These are phyloP conservation scores for Xestia rhomboidea DNA, from an alignment of 2,888 invertebrate species.

Conservation along the genomic window DNA sequence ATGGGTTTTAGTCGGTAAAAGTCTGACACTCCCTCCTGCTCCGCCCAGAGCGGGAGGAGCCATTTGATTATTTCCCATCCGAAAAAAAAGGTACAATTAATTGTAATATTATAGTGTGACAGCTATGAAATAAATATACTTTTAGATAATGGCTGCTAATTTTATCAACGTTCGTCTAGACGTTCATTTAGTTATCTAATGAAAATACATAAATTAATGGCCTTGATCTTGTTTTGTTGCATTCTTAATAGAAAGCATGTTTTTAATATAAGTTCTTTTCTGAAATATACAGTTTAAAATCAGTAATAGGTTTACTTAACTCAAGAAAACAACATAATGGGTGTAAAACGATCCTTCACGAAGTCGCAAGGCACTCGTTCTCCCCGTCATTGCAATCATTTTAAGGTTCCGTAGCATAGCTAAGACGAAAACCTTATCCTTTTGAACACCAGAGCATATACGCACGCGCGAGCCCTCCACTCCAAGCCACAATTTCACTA, in stretches of 20 bases:
- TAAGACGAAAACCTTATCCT: too few relatives aligned
- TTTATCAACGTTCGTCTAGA: background rate
- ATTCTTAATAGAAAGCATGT: background rate
- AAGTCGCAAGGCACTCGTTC: background rate
- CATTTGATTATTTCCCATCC: too few relatives aligned
- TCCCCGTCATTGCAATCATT: too few relatives aligned
- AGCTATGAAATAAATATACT: background rate
- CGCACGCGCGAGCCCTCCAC: too few relatives aligned
- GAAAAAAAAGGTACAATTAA: too few relatives aligned
- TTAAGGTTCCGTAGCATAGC: too few relatives aligned
- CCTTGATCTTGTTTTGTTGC: constrained; percentile 7
- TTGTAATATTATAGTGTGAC: background rate
- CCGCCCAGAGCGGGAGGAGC: too few relatives aligned
- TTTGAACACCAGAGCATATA: too few relatives aligned
- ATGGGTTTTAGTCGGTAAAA: too few relatives aligned
- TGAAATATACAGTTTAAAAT: background rate
- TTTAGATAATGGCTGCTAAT: background rate
- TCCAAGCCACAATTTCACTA: too few relatives aligned
- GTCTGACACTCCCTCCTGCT: too few relatives aligned
- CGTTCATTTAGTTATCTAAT: background rate
- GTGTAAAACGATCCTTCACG: background rate
- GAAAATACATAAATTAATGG: background rate
- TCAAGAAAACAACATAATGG: background rate
- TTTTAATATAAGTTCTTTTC: background rate
- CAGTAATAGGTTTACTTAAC: background rate